Conservation (phyloP, 2,113 vertebrate species). For the Tiliqua scincoides region DNA sequence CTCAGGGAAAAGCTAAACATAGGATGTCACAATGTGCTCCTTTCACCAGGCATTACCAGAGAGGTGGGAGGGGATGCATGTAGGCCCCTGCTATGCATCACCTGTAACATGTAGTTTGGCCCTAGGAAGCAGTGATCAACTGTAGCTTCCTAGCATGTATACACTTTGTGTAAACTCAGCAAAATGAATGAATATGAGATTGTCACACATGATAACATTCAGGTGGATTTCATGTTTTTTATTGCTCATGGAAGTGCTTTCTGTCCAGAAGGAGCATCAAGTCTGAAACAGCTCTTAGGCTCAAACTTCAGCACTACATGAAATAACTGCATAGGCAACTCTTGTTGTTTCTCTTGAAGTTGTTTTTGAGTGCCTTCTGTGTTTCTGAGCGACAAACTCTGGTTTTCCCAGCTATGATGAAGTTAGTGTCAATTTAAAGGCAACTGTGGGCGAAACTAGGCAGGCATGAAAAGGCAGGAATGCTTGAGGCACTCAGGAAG, state of each 20-base stretch:
- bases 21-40: not conserved
- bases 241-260: not conserved
- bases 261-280: not conserved
- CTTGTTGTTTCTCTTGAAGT: not conserved
- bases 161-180: not conserved
- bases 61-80: not conserved
- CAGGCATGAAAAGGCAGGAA: slow-evolving; percentile 49
- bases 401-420: slow-evolving; percentile 6
- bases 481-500: slow-evolving; percentile 29
- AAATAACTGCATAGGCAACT: not conserved
- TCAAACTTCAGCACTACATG: not conserved
- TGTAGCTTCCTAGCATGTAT: not conserved
- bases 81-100: not conserved
- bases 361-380: not conserved
- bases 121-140: not conserved
- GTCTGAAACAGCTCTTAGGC: not conserved
- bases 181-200: not conserved
- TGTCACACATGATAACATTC: not conserved
- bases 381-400: slow-evolving; percentile 47
- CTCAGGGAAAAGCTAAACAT: not conserved
- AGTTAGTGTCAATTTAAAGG: slow-evolving; percentile 54
- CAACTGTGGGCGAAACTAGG: slow-evolving; percentile 65
- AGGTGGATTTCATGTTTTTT: not conserved
- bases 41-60: not conserved
- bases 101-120: not conserved